phyloP scores from a whole-genome alignment of 2,797 vertebrate species.

The Thamnophis elegans region DNA sequence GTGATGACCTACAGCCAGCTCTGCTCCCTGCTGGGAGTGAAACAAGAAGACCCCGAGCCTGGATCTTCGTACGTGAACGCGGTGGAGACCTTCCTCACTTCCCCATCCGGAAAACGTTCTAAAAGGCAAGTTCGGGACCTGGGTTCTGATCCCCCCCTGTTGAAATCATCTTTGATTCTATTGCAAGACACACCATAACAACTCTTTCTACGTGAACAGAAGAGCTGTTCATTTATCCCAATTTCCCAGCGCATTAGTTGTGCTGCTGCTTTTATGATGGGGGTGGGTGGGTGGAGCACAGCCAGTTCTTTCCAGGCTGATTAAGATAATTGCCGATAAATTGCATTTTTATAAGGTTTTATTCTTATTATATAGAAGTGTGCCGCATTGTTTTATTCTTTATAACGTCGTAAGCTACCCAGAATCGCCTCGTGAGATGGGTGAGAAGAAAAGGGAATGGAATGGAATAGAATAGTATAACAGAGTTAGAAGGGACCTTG shows the following conservation, averaged over 20 bases:
- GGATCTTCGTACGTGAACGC: conserved; percentile 70
- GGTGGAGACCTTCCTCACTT: conserved; percentile 87
- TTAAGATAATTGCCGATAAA: neutral
- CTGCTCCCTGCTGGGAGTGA: conserved; percentile 85
- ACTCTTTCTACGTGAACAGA: neutral
- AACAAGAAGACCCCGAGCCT: conserved; percentile 75
- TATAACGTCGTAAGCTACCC: too few relatives aligned
- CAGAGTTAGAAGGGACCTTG: too few relatives aligned
- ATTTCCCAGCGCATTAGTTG: neutral
- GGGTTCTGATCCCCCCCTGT: too few relatives aligned
- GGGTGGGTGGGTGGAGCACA: neutral
- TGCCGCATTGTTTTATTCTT: too few relatives aligned
- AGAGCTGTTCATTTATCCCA: neutral
- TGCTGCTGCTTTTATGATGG: neutral
- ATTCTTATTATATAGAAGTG: too few relatives aligned
- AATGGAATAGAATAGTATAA: too few relatives aligned
- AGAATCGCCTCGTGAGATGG: too few relatives aligned
- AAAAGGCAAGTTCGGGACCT: conserved; percentile 76
- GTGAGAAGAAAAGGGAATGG: too few relatives aligned
- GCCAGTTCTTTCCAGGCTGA: neutral
- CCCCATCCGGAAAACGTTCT: conserved; percentile 83
- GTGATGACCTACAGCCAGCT: conserved; percentile 88
- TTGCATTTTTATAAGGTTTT: neutral
- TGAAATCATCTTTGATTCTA: neutral
- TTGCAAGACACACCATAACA: neutral